phyloP scores from a whole-genome alignment of 2,888 invertebrate genomes.

The Dicroscelio sp. region DNA sequence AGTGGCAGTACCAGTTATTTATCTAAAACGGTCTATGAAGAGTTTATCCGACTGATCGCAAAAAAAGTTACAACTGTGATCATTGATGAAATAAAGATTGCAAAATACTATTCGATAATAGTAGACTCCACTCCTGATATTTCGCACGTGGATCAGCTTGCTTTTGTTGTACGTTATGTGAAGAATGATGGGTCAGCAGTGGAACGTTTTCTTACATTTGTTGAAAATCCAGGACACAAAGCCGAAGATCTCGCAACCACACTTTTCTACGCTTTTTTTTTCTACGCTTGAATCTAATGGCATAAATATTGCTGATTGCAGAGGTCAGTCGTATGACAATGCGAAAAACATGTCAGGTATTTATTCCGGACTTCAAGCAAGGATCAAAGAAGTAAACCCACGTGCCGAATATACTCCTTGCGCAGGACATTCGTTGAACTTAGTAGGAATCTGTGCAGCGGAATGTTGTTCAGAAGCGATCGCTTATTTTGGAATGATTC shows the following conservation, averaged over 20 bases:
- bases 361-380: slow-evolving; percentile 79
- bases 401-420: slow-evolving; percentile 82
- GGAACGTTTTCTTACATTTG: slow-evolving; percentile 48
- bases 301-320: slow-evolving; percentile 74
- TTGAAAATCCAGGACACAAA: slow-evolving; percentile 78
- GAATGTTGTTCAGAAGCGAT: neutral
- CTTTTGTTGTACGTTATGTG: slow-evolving; percentile 83
- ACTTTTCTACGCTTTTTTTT: too few relatives aligned
- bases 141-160: slow-evolving; percentile 83
- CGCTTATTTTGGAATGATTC: neutral
- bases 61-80: slow-evolving; percentile 82
- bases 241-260: slow-evolving; percentile 68
- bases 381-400: slow-evolving; percentile 79
- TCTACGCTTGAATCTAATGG: too few relatives aligned
- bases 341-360: slow-evolving; percentile 81
- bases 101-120: slow-evolving; percentile 60
- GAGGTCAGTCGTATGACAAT: slow-evolving; percentile 86
- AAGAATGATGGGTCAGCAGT: slow-evolving; percentile 45
- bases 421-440: slow-evolving; percentile 77
- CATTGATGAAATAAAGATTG: slow-evolving; percentile 58
- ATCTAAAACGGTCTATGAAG: slow-evolving; percentile 86
- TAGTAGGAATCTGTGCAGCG: slow-evolving; percentile 17
- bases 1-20: slow-evolving; percentile 85
- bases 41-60: slow-evolving; percentile 86
- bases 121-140: slow-evolving; percentile 83